Evolutionary conservation across 1,140 invertebrate species (phyloP).

Genomic region (Chrysoperla carnea): DNA sequence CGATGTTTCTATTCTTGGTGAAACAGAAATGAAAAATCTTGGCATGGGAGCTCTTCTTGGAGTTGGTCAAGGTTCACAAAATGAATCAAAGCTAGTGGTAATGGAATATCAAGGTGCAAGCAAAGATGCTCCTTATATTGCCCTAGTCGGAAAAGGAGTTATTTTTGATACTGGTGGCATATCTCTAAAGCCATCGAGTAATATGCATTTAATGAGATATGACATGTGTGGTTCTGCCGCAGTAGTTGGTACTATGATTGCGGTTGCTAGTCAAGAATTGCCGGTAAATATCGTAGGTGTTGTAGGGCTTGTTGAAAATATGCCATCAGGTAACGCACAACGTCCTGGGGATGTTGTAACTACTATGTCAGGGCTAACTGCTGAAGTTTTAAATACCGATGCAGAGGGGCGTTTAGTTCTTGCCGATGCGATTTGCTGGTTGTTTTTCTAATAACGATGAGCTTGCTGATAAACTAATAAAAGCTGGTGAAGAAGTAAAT

Average conservation of each 20-base stretch:
- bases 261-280: constrained; percentile 1
- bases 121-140: background rate
- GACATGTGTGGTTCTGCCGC: constrained; percentile 5
- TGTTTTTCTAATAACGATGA: background rate
- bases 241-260: constrained; percentile 3
- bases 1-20: no score
- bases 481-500: background rate
- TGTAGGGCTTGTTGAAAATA: constrained; percentile 5
- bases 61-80: background rate
- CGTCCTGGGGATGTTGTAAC: constrained; percentile 6
- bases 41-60: constrained; percentile 3
- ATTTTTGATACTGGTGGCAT: constrained; percentile 6
- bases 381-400: constrained; percentile 8
- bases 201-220: constrained; percentile 7
- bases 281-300: constrained; percentile 4
- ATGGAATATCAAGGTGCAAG: constrained; percentile 1
- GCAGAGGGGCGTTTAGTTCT: constrained; percentile 9
- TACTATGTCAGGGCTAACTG: constrained; percentile 5
- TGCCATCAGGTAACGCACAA: constrained; percentile 3
- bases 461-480: background rate
- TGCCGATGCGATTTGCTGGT: constrained; percentile 4
- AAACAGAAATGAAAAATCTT: constrained; percentile 2
- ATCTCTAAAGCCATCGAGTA: constrained; percentile 1
- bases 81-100: background rate
- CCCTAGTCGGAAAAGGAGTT: constrained; percentile 6